phyloP scores from a whole-genome alignment of 2,797 vertebrate species.

The Gymnoscopelus braueri region DNA sequence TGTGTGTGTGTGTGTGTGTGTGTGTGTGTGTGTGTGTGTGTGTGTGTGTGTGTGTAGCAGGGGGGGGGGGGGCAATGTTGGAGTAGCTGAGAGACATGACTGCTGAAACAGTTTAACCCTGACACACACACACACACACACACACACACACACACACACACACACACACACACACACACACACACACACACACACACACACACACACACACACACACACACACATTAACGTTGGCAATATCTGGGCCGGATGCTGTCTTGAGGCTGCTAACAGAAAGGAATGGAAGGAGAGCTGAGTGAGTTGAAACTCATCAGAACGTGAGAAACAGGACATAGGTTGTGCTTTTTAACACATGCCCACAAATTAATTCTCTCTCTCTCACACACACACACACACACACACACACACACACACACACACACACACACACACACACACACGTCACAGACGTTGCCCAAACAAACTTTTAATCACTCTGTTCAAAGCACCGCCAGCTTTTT shows the following conservation, averaged over 20 bases:
- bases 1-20: slow-evolving; percentile 46
- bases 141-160: slow-evolving; percentile 31
- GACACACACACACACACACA: slow-evolving; percentile 35
- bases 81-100: slow-evolving; percentile 50
- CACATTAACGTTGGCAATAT: slow-evolving; percentile 41
- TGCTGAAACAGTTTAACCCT: slow-evolving; percentile 77
- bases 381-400: slow-evolving; percentile 6
- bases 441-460: neutral
- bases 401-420: slow-evolving; percentile 6
- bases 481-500: slow-evolving; percentile 25
- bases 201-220: slow-evolving; percentile 42
- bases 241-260: slow-evolving; percentile 35
- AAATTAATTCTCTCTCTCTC: slow-evolving; percentile 1
- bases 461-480: slow-evolving; percentile 20
- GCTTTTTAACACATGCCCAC: too few species aligned
- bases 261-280: slow-evolving; percentile 44
- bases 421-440: slow-evolving; percentile 10
- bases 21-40: slow-evolving; percentile 37
- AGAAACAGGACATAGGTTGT: neutral
- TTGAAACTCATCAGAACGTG: neutral
- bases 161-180: slow-evolving; percentile 28
- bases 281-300: slow-evolving; percentile 5
- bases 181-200: slow-evolving; percentile 7
- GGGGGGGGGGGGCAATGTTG: neutral
- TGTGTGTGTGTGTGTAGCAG: slow-evolving; percentile 31